Percentiles rank a stretch among this genome's conserved stretches.
phyloP scores from a whole-genome alignment of 2,888 invertebrate genomes.

The Blastobasis lacticolella region DNA sequence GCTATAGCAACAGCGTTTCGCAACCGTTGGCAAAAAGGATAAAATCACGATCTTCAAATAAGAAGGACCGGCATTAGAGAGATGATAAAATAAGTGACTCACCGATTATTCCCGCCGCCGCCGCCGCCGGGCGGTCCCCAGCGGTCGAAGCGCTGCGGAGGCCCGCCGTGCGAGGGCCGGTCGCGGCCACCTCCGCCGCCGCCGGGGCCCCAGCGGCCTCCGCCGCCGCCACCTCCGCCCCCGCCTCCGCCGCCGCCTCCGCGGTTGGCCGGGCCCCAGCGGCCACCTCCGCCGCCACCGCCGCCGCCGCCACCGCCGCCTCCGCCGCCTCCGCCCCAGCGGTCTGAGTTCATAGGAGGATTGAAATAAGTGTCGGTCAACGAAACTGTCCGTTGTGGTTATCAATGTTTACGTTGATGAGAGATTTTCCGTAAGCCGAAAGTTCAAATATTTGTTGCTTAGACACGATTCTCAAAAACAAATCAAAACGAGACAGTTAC shows the following conservation, averaged over 20 bases:
- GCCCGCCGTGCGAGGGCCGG: conserved; percentile 29
- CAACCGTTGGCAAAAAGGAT: no score
- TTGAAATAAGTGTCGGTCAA: no score
- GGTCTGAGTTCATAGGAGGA: conserved; percentile 18
- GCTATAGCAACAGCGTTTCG: no score
- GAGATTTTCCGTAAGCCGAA: no score
- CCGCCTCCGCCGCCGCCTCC: conserved; percentile 22
- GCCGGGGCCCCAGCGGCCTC: conserved; percentile 28
- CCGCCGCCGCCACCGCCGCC: conserved; percentile 38
- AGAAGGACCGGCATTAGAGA: no score
- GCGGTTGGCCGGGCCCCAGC: conserved; percentile 20
- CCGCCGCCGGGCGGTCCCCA: conserved; percentile 21
- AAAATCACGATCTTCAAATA: no score
- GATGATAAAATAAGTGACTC: not conserved
- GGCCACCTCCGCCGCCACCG: conserved; percentile 31
- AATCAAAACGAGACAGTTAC: no score
- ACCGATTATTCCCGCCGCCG: conserved; percentile 18
- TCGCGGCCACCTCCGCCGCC: conserved; percentile 33
- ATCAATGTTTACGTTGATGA: no score
- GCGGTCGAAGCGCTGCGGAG: conserved; percentile 24
- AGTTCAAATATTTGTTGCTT: no score
- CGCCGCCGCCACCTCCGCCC: conserved; percentile 30
- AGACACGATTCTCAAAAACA: no score
- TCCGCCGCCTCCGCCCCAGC: conserved; percentile 32
- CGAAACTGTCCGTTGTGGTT: no score